A percentile compares a stretch with the other conserved stretches of the same genome.
phyloP scores from a whole-genome alignment of 2,797 vertebrate species.

The Scleropages formosus region DNA sequence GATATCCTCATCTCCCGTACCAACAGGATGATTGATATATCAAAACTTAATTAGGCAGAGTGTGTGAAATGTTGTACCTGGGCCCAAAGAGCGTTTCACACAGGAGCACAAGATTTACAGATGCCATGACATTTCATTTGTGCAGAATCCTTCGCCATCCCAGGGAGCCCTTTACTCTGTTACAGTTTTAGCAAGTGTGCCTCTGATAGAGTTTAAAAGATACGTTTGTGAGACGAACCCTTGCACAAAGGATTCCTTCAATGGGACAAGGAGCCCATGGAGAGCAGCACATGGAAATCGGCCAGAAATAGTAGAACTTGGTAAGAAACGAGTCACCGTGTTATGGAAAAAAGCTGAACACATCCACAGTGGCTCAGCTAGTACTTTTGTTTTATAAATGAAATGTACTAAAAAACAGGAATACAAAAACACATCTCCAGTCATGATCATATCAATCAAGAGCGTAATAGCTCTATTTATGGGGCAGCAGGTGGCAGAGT shows the following conservation, averaged over 20 bases:
- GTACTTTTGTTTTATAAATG: no score
- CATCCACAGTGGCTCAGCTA: no score
- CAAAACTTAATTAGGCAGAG: background rate
- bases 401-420: no score
- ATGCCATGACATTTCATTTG: slow-evolving; percentile 10
- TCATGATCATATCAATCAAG: no score
- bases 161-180: background rate
- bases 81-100: background rate
- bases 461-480: no score
- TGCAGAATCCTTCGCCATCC: background rate
- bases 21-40: background rate
- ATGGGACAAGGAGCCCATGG: background rate
- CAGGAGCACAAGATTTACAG: background rate
- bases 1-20: slow-evolving; percentile 10
- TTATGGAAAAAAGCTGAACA: no score
- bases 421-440: no score
- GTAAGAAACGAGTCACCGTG: background rate
- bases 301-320: background rate
- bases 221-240: background rate
- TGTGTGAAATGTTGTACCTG: slow-evolving; percentile 19
- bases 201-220: slow-evolving; percentile 14
- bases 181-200: background rate
- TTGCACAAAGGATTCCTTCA: background rate
- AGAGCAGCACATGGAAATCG: background rate
- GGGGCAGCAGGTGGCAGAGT: no score